Percentiles rank a stretch among this genome's conserved stretches.
These are phyloP conservation scores for Malthinus flaveolus DNA, from an alignment of 2,888 invertebrate genomes.

Conservation along the genomic window DNA sequence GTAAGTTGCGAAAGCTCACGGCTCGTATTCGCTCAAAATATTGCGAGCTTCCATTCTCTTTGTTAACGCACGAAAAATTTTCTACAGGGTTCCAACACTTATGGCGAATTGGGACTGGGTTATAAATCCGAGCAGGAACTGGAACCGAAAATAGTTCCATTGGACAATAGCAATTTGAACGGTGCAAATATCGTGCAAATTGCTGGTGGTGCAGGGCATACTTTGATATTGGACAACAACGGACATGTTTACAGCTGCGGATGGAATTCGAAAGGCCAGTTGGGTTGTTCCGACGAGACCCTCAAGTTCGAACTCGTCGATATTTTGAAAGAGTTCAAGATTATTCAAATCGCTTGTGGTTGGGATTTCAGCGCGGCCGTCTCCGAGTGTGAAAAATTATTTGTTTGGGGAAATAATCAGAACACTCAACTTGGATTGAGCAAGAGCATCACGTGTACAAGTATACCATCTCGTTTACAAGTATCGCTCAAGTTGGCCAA, in stretches of 20 bases:
- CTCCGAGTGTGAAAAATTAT: conserved; percentile 67
- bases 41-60: background rate
- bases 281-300: conserved; percentile 62
- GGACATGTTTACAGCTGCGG: conserved; percentile 78
- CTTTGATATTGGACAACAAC: conserved; percentile 66
- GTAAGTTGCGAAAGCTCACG: conserved; percentile 39
- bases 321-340: conserved; percentile 58
- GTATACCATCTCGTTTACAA: conserved; percentile 52
- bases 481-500: conserved; percentile 54
- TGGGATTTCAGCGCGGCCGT: conserved; percentile 82
- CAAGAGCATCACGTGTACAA: conserved; percentile 53
- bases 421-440: conserved; percentile 75
- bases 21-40: background rate
- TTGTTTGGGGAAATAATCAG: conserved; percentile 83
- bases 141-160: conserved; percentile 56
- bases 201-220: conserved; percentile 78
- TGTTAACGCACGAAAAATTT: background rate
- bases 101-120: conserved; percentile 77
- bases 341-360: conserved; percentile 72
- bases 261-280: conserved; percentile 76
- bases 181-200: conserved; percentile 63
- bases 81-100: conserved; percentile 79
- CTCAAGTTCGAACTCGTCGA: conserved; percentile 64
- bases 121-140: conserved; percentile 68
- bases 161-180: conserved; percentile 46